These are phyloP conservation scores for Schizopygopsis malacanthus DNA, from an alignment of 2,797 vertebrate genomes.

Conservation along the genomic window DNA sequence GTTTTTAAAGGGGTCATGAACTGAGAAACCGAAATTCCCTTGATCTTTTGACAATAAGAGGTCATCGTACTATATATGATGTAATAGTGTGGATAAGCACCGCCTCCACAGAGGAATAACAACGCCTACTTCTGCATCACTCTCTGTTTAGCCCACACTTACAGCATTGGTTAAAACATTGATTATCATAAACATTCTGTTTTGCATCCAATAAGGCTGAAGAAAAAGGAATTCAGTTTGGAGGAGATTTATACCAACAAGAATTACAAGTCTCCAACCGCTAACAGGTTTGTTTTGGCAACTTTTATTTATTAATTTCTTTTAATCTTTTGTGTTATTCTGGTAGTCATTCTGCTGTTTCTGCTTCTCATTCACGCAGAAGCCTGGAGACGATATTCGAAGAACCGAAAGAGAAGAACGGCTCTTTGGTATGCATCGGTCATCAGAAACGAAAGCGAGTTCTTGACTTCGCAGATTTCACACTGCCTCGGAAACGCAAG, in stretches of 20 bases:
- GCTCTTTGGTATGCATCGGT: constrained; percentile 86
- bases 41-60: too few relatives aligned
- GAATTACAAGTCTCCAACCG: constrained; percentile 92
- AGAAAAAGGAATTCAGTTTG: constrained; percentile 96
- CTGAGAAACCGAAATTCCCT: neutral
- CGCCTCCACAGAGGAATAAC: neutral
- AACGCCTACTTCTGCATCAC: neutral
- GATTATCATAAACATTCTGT: neutral
- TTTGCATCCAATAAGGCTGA: constrained; percentile 80
- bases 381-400: constrained; percentile 97
- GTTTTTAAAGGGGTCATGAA: neutral
- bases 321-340: neutral
- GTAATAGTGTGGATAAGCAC: too few relatives aligned
- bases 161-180: neutral
- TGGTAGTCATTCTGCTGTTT: neutral
- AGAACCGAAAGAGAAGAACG: constrained; percentile 92
- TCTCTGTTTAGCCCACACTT: neutral
- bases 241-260: constrained; percentile 99
- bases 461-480: constrained; percentile 93
- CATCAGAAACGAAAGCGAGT: constrained; percentile 92
- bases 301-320: neutral
- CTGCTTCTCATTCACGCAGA: constrained; percentile 68
- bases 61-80: too few relatives aligned
- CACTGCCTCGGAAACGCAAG: constrained; percentile 87
- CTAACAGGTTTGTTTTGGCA: constrained; percentile 81